Conservation (phyloP, 2,113 vertebrate species). For the Bothrops jararaca region DNA sequence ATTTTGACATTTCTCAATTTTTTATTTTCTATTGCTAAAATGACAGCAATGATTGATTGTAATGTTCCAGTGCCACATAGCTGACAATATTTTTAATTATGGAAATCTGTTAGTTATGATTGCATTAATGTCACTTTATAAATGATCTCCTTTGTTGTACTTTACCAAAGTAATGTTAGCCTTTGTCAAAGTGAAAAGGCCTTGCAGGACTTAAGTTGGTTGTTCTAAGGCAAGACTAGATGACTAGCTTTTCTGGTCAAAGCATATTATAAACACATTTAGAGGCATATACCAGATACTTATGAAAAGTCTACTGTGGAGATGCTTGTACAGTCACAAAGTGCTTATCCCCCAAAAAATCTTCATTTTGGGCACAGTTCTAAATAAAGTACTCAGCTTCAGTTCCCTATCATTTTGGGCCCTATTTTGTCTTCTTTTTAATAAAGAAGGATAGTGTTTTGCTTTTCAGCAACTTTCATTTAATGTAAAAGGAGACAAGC, state of each 20-base stretch:
- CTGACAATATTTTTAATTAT: conserved; percentile 17
- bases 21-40: conserved; percentile 30
- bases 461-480: background rate
- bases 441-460: too few species aligned
- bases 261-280: background rate
- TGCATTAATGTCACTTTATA: background rate
- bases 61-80: conserved; percentile 27
- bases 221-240: background rate
- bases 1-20: conserved; percentile 25
- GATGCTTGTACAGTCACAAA: background rate
- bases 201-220: background rate
- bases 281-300: background rate
- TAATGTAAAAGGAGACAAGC: background rate
- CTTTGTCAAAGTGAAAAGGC: background rate
- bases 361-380: background rate
- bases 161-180: background rate
- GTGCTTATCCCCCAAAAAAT: background rate
- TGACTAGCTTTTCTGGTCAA: background rate
- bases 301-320: background rate
- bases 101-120: conserved; percentile 27
- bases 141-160: background rate
- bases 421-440: background rate
- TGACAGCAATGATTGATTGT: conserved; percentile 55
- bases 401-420: background rate
- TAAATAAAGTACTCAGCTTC: background rate